Base-by-base conservation (phyloP, 2,113 vertebrate genomes). In the Ascaphus truei region DNA sequence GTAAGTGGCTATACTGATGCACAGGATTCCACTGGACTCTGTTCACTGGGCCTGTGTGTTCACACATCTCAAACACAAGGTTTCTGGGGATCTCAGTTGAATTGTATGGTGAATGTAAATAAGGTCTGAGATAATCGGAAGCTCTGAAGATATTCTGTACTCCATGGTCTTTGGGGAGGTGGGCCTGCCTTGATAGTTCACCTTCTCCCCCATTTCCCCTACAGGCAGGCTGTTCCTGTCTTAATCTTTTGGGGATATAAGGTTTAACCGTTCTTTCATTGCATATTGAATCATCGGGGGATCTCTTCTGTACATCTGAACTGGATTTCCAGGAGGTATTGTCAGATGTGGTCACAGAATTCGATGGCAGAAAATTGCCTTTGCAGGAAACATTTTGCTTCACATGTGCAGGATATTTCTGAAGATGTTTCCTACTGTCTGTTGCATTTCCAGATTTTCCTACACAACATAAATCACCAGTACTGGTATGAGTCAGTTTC, bases 21-120 rank as follows among this genome's bases (percentile, higher is more conserved):
- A 92, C 84, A 1, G 96, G 94, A 75, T 93, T 95, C 97, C 97
- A 99, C 57, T 92, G 89, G 41, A 97, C 76, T 1, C 79, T 85
- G 83, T 94, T 98, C 45, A 97, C 90, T 0, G 96, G 92, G 7
- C 92, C 93, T 0, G 81, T 76, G 73, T 99, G 97, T 51, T 88
- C 90, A 76, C 62, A 62, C 74, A 98, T 76, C 22, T 60, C 58
- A 77, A 93, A 91, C 12, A 88, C 65, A 58, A 92, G 75, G 13
- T 73, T 88, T 73, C 57, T 91, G 2, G 96, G 92, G 16, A 96
- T 75, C 71, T 84, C 81, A 2, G 89, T 87, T 18, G 75, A 69
- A 10, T 74, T 73, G 2, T 81, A 79, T 3, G 79, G 90, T 41
- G 79, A 77, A 31, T 76, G 80, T 72, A 99, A 81, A 74, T 92